Evolutionary conservation across 2,888 invertebrate genomes (phyloP).

Genomic region (Drosophila lacicola): DNA sequence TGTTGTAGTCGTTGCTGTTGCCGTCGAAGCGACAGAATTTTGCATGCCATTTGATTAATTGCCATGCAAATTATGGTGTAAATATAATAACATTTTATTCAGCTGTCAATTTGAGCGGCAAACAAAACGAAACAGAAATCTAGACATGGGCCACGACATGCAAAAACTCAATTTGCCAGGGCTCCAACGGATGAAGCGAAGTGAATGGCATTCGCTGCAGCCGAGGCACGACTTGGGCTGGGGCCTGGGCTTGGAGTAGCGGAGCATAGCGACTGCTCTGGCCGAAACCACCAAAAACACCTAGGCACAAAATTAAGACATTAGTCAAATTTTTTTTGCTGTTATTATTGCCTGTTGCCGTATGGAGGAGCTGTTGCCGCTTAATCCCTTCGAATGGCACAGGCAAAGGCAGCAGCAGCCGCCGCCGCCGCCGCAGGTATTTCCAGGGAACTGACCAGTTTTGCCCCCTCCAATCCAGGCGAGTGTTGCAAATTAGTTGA

Average conservation of each 20-base stretch:
- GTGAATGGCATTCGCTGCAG: slow-evolving; percentile 81
- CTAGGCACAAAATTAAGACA: slow-evolving; percentile 80
- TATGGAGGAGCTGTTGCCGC: slow-evolving; percentile 38
- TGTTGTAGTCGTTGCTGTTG: slow-evolving; percentile 30
- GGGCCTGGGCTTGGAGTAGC: slow-evolving; percentile 17
- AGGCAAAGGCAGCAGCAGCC: slow-evolving; percentile 15
- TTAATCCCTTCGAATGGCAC: slow-evolving; percentile 63
- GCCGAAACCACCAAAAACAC: slow-evolving; percentile 58
- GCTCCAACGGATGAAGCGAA: slow-evolving; percentile 73
- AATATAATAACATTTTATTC: slow-evolving; percentile 83
- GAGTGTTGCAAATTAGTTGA: slow-evolving; percentile 84
- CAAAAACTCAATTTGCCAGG: slow-evolving; percentile 77
- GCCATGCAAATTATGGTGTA: slow-evolving; percentile 82
- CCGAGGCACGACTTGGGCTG: slow-evolving; percentile 58
- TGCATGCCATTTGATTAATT: slow-evolving; percentile 82
- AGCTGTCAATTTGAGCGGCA: slow-evolving; percentile 77
- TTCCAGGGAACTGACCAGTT: slow-evolving; percentile 70
- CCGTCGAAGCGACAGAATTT: slow-evolving; percentile 62
- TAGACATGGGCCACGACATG: slow-evolving; percentile 74
- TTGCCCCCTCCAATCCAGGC: slow-evolving; percentile 14
- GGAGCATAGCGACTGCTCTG: slow-evolving; percentile 32
- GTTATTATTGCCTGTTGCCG: slow-evolving; percentile 19
- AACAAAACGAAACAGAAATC: slow-evolving; percentile 57
- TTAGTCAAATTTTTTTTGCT: slow-evolving; percentile 68
- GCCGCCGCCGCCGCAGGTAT: slow-evolving; percentile 68